These are phyloP conservation scores for Littorina saxatilis DNA, from an alignment of 1,140 invertebrate species.

Conservation along the genomic window DNA sequence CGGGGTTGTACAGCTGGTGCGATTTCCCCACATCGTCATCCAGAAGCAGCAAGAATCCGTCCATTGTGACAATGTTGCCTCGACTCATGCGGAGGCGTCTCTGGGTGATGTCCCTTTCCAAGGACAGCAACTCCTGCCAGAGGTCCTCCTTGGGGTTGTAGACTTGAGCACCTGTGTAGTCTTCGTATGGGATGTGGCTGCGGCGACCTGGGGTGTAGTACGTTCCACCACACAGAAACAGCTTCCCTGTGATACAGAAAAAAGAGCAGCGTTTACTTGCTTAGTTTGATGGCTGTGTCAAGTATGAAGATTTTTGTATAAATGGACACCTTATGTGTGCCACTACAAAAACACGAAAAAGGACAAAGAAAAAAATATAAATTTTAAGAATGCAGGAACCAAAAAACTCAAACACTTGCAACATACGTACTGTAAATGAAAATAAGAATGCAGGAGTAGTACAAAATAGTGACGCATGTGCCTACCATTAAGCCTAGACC, in stretches of 20 bases:
- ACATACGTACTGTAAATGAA: no score
- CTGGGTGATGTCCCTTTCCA: slow-evolving; percentile 20
- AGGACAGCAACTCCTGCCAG: slow-evolving; percentile 31
- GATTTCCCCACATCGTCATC: slow-evolving; percentile 30
- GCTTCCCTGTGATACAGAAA: slow-evolving; percentile 32
- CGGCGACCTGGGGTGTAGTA: not conserved
- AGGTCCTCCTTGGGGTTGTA: slow-evolving; percentile 34
- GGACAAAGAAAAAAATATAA: no score
- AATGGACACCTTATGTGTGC: no score
- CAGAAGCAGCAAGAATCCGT: slow-evolving; percentile 33
- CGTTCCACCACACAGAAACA: slow-evolving; percentile 37
- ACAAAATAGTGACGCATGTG: no score
- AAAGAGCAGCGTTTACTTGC: not conserved
- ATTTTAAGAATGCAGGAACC: no score
- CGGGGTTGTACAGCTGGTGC: slow-evolving; percentile 36
- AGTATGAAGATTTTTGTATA: no score
- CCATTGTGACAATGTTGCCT: slow-evolving; percentile 12
- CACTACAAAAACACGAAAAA: no score
- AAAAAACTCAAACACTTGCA: no score
- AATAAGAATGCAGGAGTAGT: no score
- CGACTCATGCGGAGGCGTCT: slow-evolving; percentile 19
- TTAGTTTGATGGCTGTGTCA: no score
- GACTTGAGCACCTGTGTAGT: slow-evolving; percentile 18
- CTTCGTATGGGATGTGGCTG: slow-evolving; percentile 24
- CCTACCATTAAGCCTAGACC: no score